These are phyloP conservation scores for Polydrusus cervinus DNA, from an alignment of 2,888 invertebrate genomes.

Conservation along the genomic window DNA sequence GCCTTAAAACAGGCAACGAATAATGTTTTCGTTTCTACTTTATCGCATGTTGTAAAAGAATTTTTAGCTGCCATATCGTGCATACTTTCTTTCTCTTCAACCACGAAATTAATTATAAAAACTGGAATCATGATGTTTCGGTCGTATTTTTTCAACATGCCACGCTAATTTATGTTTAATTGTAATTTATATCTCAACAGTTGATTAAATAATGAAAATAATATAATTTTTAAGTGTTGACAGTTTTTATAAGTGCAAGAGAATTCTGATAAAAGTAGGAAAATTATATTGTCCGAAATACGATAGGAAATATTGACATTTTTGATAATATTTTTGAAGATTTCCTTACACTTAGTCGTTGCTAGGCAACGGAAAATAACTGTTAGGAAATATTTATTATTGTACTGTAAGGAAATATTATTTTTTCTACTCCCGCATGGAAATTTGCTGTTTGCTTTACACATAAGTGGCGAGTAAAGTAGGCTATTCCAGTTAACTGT, in stretches of 20 bases:
- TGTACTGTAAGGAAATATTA: too few species aligned
- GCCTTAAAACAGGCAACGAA: not conserved
- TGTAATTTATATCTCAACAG: conserved; percentile 9
- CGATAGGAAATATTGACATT: too few species aligned
- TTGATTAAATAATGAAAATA: conserved; percentile 1
- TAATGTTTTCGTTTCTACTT: conserved; percentile 2
- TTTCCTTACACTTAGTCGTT: too few species aligned
- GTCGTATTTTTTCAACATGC: conserved; percentile 11
- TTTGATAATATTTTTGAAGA: too few species aligned
- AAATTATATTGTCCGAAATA: too few species aligned
- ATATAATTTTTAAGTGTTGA: not conserved
- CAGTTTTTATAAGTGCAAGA: not conserved
- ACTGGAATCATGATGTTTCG: conserved; percentile 13
- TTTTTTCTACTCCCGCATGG: too few species aligned
- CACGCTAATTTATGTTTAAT: conserved; percentile 18
- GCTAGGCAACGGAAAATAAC: too few species aligned
- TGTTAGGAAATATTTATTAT: too few species aligned
- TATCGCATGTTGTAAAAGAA: conserved; percentile 15
- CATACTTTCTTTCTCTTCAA: conserved; percentile 4
- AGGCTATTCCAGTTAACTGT: too few species aligned
- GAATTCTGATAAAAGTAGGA: too few species aligned
- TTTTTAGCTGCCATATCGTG: conserved; percentile 14
- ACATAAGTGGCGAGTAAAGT: too few species aligned
- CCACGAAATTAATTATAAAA: conserved; percentile 19
- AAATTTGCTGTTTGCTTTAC: too few species aligned